Evolutionary conservation across 2,888 invertebrate genomes (phyloP).

Genomic region (Dasysyrphus albostriatus): DNA sequence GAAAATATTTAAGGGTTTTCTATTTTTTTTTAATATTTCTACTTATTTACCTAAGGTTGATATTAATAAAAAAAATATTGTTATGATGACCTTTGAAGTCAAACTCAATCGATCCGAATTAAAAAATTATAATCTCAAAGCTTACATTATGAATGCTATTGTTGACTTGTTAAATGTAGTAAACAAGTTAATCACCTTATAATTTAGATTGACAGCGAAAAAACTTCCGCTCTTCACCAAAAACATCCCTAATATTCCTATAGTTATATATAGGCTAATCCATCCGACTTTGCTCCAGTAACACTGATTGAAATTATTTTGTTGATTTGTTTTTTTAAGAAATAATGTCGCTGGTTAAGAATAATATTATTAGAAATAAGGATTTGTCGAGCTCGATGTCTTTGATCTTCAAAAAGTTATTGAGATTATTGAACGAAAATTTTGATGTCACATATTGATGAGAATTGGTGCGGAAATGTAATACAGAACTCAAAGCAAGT

Average conservation of each 20-base stretch:
- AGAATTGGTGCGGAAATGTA: too few relatives aligned
- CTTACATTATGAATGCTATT: conserved; percentile 20
- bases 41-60: neutral
- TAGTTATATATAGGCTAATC: too few relatives aligned
- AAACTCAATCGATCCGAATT: conserved; percentile 28
- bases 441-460: too few relatives aligned
- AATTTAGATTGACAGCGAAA: conserved; percentile 62
- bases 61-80: conserved; percentile 41
- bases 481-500: too few relatives aligned
- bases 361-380: too few relatives aligned
- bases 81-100: conserved; percentile 54
- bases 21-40: neutral
- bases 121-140: conserved; percentile 34
- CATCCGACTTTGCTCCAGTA: too few relatives aligned
- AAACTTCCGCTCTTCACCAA: conserved; percentile 49
- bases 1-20: neutral
- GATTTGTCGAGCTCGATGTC: too few relatives aligned
- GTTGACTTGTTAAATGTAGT: conserved; percentile 42
- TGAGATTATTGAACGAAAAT: too few relatives aligned
- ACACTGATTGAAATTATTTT: too few relatives aligned
- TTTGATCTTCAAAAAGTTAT: too few relatives aligned
- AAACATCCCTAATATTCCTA: neutral
- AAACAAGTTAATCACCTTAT: conserved; percentile 72
- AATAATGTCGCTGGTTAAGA: too few relatives aligned
- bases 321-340: too few relatives aligned